Conservation (phyloP, 2,888 invertebrate species). For the Leucophenga montana region DNA sequence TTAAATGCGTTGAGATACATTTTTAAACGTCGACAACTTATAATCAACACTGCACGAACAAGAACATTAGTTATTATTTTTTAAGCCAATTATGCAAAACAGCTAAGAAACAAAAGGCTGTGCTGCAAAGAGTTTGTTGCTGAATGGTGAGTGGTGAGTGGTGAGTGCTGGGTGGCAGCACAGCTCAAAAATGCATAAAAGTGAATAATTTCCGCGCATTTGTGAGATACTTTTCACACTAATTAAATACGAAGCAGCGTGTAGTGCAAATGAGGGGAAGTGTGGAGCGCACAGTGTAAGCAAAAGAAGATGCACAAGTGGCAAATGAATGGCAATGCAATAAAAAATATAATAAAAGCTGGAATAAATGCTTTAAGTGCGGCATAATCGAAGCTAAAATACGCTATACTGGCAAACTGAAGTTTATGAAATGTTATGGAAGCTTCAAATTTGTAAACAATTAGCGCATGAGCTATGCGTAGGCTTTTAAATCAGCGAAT, state of each 20-base stretch:
- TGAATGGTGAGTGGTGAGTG: too few species aligned
- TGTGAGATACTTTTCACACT: conserved; percentile 58
- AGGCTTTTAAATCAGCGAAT: conserved; percentile 1
- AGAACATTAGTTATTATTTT: conserved; percentile 54
- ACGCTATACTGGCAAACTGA: too few species aligned
- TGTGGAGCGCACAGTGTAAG: too few species aligned
- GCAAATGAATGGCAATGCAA: conserved; percentile 55
- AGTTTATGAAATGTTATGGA: too few species aligned
- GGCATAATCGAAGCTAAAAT: too few species aligned
- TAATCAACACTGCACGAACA: conserved; percentile 31
- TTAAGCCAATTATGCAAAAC: conserved; percentile 57
- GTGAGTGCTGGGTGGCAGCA: neutral
- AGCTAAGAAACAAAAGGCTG: conserved; percentile 1
- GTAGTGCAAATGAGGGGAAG: conserved; percentile 15
- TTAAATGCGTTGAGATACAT: conserved; percentile 16
- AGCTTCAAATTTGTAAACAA: too few species aligned
- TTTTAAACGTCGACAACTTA: conserved; percentile 6
- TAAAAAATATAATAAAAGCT: conserved; percentile 25
- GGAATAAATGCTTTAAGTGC: too few species aligned
- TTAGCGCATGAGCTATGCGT: too few species aligned
- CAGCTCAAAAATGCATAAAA: conserved; percentile 32
- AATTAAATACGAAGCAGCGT: conserved; percentile 60
- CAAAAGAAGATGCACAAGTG: conserved; percentile 36
- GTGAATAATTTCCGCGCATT: conserved; percentile 57
- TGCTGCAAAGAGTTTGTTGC: neutral